Percentiles rank a stretch among this genome's conserved stretches.
These are phyloP conservation scores for Portunus trituberculatus DNA, from an alignment of 1,140 invertebrate genomes.

Conservation along the genomic window DNA sequence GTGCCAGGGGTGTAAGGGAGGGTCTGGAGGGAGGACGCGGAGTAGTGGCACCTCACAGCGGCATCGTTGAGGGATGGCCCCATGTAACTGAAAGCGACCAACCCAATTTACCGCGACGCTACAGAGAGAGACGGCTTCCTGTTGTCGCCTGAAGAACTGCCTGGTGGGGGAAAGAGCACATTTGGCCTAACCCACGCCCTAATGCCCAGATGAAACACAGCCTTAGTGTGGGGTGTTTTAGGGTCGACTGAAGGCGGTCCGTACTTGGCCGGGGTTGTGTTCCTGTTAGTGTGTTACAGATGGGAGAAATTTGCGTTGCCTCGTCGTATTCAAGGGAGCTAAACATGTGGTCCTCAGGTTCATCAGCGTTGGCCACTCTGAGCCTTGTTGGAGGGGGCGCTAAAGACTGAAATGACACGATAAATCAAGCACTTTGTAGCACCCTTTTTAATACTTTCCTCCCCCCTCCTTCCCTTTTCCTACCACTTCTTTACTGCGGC, in stretches of 20 bases:
- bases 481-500: background rate
- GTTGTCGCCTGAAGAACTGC: conserved; percentile 37
- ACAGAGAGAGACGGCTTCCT: conserved; percentile 48
- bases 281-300: background rate
- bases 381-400: no score
- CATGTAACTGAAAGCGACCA: conserved; percentile 44
- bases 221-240: background rate
- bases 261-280: background rate
- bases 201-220: background rate
- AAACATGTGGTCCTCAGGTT: conserved; percentile 41
- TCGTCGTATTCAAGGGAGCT: conserved; percentile 45
- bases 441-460: background rate
- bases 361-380: background rate
- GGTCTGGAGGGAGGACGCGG: background rate
- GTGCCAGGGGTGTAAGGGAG: background rate
- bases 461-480: background rate
- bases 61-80: background rate
- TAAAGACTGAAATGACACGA: no score
- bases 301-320: conserved; percentile 36
- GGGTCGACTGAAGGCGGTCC: background rate
- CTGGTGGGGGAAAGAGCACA: background rate
- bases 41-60: background rate
- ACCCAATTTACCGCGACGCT: conserved; percentile 49
- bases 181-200: background rate
- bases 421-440: background rate